Conservation (phyloP, 92 coral and sea anemone species). For the Parazoanthus darwini region DNA sequence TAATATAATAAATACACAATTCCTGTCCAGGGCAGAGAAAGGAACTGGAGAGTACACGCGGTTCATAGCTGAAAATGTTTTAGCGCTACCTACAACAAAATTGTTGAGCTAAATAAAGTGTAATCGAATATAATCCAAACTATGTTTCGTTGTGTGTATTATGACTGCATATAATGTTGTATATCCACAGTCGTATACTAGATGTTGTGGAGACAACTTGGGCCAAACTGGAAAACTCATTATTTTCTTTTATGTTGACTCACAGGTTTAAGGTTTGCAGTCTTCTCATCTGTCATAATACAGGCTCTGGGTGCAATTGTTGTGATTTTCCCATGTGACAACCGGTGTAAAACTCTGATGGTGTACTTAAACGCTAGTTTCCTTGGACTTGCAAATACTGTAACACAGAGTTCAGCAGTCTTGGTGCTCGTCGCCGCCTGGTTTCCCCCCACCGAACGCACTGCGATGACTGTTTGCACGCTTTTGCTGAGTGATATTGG, state of each 20-base stretch:
- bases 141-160: no score
- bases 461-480: conserved; percentile 86
- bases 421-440: conserved; percentile 86
- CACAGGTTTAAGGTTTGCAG: conserved; percentile 11
- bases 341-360: neutral
- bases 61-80: no score
- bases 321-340: conserved; percentile 22
- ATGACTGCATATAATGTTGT: no score
- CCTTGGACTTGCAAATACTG: conserved; percentile 7
- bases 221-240: no score
- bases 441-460: conserved; percentile 93
- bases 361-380: conserved; percentile 8
- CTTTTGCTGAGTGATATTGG: conserved; percentile 76
- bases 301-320: conserved; percentile 4
- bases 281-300: neutral
- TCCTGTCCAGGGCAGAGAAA: no score
- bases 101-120: no score
- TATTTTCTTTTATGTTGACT: neutral
- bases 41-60: no score
- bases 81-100: no score
- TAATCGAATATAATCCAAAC: no score
- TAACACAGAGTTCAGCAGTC: conserved; percentile 67
- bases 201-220: no score
- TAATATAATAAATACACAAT: no score
- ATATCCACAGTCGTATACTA: no score